phyloP scores from a whole-genome alignment of 2,888 invertebrate species.

The Drosophila vallismaia region DNA sequence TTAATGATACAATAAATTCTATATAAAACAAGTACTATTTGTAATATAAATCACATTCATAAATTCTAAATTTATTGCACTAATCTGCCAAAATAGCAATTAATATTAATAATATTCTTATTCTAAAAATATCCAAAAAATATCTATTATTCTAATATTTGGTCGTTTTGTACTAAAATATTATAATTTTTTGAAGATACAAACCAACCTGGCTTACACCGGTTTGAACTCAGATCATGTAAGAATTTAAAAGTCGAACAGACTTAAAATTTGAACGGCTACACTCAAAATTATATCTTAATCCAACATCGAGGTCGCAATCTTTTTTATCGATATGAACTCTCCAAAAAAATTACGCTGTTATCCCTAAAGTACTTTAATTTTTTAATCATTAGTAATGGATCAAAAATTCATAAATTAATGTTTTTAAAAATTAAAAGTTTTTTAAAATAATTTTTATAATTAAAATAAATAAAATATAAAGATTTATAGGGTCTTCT shows the following conservation, averaged over 20 bases:
- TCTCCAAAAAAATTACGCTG: slow-evolving; percentile 91
- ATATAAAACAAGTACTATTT: slow-evolving; percentile 85
- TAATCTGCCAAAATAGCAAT: slow-evolving; percentile 88
- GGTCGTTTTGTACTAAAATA: slow-evolving; percentile 93
- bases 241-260: slow-evolving; percentile 93
- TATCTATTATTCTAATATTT: slow-evolving; percentile 85
- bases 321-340: slow-evolving; percentile 89
- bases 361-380: slow-evolving; percentile 93
- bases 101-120: slow-evolving; percentile 75
- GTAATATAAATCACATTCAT: slow-evolving; percentile 86
- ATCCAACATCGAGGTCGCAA: slow-evolving; percentile 96
- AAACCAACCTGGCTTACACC: slow-evolving; percentile 94
- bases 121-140: slow-evolving; percentile 82
- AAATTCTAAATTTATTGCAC: slow-evolving; percentile 90
- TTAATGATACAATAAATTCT: slow-evolving; percentile 84
- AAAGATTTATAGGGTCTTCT: slow-evolving; percentile 92
- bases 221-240: slow-evolving; percentile 96
- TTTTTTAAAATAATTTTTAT: slow-evolving; percentile 84
- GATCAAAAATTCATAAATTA: slow-evolving; percentile 84
- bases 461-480: slow-evolving; percentile 82
- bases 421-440: slow-evolving; percentile 84
- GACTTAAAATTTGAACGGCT: slow-evolving; percentile 87
- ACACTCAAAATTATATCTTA: slow-evolving; percentile 85
- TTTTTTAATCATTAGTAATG: slow-evolving; percentile 87
- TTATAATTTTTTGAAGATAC: slow-evolving; percentile 87